Evolutionary conservation across 1,140 invertebrate genomes (phyloP).

Genomic region (Tetramorium simillimum): DNA sequence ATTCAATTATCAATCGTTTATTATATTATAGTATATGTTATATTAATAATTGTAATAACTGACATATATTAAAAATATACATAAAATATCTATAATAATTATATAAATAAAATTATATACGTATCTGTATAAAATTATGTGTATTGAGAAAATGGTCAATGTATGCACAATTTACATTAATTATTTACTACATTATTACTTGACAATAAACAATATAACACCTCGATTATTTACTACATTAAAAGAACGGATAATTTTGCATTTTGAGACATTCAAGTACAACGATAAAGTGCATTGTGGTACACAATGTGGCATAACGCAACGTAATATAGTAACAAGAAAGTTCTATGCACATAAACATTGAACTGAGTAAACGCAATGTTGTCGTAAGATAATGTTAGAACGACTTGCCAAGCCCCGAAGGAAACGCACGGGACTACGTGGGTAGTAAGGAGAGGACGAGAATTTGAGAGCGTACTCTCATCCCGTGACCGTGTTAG

Average conservation of each 20-base stretch:
- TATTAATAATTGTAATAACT: not conserved
- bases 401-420: not conserved
- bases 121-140: not conserved
- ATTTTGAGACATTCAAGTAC: not conserved
- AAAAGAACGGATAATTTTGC: too few relatives aligned
- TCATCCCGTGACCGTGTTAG: slow-evolving; percentile 36
- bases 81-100: not conserved
- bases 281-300: not conserved
- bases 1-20: too few relatives aligned
- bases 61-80: not conserved
- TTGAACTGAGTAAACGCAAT: not conserved
- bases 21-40: too few relatives aligned
- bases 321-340: not conserved
- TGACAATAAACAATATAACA: not conserved
- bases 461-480: slow-evolving; percentile 41
- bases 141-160: not conserved
- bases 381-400: slow-evolving; percentile 22
- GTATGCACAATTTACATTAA: not conserved
- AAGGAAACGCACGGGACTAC: slow-evolving; percentile 5
- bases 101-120: not conserved
- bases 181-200: not conserved
- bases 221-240: too few relatives aligned
- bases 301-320: not conserved
- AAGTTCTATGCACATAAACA: slow-evolving; percentile 28
- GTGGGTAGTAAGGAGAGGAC: not conserved